A percentile compares a stretch with the other conserved stretches of the same genome.
Evolutionary conservation across 2,113 vertebrate genomes (phyloP).

Genomic region (Calyptommatus sinebrachiatus): DNA sequence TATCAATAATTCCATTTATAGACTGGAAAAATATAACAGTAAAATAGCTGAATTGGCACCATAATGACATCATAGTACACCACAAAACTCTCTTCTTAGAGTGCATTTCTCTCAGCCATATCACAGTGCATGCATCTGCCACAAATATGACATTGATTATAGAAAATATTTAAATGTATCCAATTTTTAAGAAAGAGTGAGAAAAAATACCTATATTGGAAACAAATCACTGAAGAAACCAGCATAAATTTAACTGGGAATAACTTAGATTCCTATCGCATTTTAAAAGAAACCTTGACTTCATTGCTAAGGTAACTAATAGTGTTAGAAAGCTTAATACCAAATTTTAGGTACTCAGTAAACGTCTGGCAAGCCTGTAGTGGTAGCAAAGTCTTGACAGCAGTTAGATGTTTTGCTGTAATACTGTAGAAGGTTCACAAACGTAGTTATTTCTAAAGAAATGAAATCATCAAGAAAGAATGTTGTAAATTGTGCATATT

Average conservation of each 20-base stretch:
- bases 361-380: slow-evolving; percentile 44
- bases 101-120: background rate
- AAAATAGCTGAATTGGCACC: accelerated
- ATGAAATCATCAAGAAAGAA: slow-evolving; percentile 1
- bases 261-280: slow-evolving; percentile 11
- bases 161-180: background rate
- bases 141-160: background rate
- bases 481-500: background rate
- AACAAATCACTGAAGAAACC: background rate
- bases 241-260: slow-evolving; percentile 22
- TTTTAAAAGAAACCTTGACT: slow-evolving; percentile 42
- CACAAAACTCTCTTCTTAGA: background rate
- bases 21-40: background rate
- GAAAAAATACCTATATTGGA: background rate
- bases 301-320: slow-evolving; percentile 35
- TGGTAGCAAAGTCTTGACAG: background rate
- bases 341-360: slow-evolving; percentile 56
- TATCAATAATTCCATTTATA: slow-evolving; percentile 40
- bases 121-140: background rate
- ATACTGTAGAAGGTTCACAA: background rate
- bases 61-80: background rate
- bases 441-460: background rate
- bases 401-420: background rate
- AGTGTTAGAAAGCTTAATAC: slow-evolving; percentile 14
- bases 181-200: background rate